Base-by-base conservation (phyloP, 2,888 invertebrate genomes). In the Cataglyphis rosenhaueri region DNA sequence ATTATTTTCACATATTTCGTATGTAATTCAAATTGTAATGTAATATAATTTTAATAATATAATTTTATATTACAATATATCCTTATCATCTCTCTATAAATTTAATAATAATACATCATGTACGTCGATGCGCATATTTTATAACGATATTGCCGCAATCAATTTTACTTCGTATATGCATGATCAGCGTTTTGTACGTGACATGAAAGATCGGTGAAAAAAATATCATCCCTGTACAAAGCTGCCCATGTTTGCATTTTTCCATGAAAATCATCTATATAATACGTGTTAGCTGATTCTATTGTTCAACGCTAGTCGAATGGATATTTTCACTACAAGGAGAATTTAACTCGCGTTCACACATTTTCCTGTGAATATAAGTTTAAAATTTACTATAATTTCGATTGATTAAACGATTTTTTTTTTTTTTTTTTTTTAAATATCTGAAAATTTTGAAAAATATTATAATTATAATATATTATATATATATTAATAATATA, bases 121-220 rank as follows among this genome's bases (percentile, higher is more conserved):
- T 12, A 48, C 25, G 59, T 18, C n/a, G 10, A 44, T 48, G 66
- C 29, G 10, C 48, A n/a, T 21, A 74, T 59, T 79, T 44, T 44
- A 12, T 35, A 44, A 35, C 44, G 78, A 70, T 70, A 61, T 70
- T 25, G 52, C 57, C 29, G 78, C 59, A 59, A 70, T 79, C 71
- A 79, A 71, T 70, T 76, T 59, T 57, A 21, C 21, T 59, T 32
- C 44, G 18, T 59, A 79, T 79, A 79, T 70, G 71, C 78, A 44
- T 48, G 78, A 79, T 70, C 57, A 70, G 59, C 25, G 25, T 25
- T 79, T 79, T 79, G 71, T 59, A 68, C 59, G 78, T 79, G 78
- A 70, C 59, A 35, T 25, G 78, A 79, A 79, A 79, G 70, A 59
- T 59, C 15, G 71, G 29, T 21, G 44, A 61, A 79, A 70, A 48